Base-by-base conservation (phyloP, 1,140 invertebrate species). In the Drosophila sucinea region DNA sequence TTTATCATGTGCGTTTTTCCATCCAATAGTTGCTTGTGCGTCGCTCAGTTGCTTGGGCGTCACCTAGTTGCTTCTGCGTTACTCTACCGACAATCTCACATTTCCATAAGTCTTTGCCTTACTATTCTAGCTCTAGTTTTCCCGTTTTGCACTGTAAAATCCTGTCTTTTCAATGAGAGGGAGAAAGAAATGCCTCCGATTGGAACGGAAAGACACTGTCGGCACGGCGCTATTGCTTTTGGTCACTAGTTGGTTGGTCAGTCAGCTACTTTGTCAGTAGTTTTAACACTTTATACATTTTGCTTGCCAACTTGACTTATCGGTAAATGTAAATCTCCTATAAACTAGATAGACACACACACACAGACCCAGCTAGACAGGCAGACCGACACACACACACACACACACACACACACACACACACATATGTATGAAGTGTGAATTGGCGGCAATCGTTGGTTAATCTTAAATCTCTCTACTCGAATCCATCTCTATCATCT, bases 181-280 rank as follows among this genome's bases (percentile, higher is more conserved):
- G 5, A 35, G 1, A 35, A 1, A 38, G 35, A 11, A 27, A 2
- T 27, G 8, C 11, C 11, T n/a, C 23, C 6, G 5, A 27, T 27
- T 25, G 44, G 23, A 51, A 27, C n/a, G 44, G 44, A 27, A 51
- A 51, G 44, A 7, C 44, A 51, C 3, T 27, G 44, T 51, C 44
- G 23, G 35, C 8, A 11, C 35, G 8, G 11, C 11, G 35, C 23
- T 51, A 6, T 7, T 8, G n/a, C 41, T 23, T 4, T 6, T 44
- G 41, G 6, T 47, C 6, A 10, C 10, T 11, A 11, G 35, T 25
- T 51, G 44, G 23, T 51, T 25, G 44, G 23, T 51, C 23, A 27
- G 44, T 51, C 25, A 74, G 77, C 84, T 84, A 87, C 73, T 89
- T 87, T 89, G 70, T 87, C 82, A 82, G 82, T 56, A 51, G 44